Conservation (phyloP, 2,888 invertebrate species). For the Monoplex corrugatus region DNA sequence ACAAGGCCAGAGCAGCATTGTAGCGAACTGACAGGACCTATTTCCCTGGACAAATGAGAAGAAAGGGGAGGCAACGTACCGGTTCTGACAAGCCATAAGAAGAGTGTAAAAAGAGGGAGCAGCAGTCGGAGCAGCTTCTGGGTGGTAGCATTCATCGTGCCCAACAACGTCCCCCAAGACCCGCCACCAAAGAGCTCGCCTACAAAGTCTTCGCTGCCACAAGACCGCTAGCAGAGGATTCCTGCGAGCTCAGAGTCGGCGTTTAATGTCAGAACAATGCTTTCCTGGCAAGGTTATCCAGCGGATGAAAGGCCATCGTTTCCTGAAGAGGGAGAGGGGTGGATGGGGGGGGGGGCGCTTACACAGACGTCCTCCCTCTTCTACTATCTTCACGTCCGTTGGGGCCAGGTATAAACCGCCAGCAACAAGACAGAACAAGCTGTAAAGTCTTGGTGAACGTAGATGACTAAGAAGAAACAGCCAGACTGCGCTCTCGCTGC, state of each 20-base stretch:
- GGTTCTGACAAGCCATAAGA: constrained; percentile 33
- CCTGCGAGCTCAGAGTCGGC: not conserved
- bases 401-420: not conserved
- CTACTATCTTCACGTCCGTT: not conserved
- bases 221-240: not conserved
- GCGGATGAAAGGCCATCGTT: constrained; percentile 40
- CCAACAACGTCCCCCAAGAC: not conserved
- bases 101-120: constrained; percentile 3
- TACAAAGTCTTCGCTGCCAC: not conserved
- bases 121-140: not conserved
- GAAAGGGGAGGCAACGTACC: not conserved
- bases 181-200: not conserved
- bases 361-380: not conserved
- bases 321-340: not conserved
- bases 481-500: too few relatives aligned
- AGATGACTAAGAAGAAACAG: too few relatives aligned
- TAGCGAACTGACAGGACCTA: constrained; percentile 1
- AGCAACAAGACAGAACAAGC: not conserved
- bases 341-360: too few relatives aligned
- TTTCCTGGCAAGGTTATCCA: constrained; percentile 15
- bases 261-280: constrained; percentile 34
- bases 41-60: constrained; percentile 36
- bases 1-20: constrained; percentile 16
- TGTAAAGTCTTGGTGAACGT: not conserved
- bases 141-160: not conserved